Percentiles rank a stretch among this genome's conserved stretches.
These are phyloP conservation scores for Syngnathus scovelli DNA, from an alignment of 2,113 vertebrate genomes.

Conservation along the genomic window DNA sequence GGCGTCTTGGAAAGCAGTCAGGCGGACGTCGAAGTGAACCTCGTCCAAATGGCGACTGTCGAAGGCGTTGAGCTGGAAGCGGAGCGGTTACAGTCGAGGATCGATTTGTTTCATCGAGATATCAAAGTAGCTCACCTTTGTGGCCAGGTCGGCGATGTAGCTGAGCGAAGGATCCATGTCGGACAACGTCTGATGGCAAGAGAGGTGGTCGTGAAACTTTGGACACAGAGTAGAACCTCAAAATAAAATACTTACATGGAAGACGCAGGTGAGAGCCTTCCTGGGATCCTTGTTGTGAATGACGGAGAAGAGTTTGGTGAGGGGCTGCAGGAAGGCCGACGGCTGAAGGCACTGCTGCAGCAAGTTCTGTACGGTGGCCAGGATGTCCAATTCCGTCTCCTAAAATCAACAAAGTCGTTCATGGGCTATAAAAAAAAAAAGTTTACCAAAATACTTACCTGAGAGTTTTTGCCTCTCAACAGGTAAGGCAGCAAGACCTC, in stretches of 20 bases:
- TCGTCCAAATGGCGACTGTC: constrained; percentile 91
- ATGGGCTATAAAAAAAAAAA: not conserved
- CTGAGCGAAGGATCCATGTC: constrained; percentile 77
- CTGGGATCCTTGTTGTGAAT: constrained; percentile 83
- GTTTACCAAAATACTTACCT: constrained; percentile 64
- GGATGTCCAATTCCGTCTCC: constrained; percentile 87
- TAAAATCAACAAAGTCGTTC: constrained; percentile 46
- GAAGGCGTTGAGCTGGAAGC: constrained; percentile 83
- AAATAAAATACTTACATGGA: constrained; percentile 74
- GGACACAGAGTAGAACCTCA: not conserved
- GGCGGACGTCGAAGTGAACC: constrained; percentile 86
- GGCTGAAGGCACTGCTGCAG: constrained; percentile 78
- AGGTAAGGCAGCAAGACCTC: constrained; percentile 86
- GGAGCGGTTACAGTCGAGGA: not conserved
- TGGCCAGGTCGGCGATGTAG: constrained; percentile 81
- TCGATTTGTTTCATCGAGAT: not conserved
- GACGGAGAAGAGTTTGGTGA: constrained; percentile 86
- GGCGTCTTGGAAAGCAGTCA: constrained; percentile 82
- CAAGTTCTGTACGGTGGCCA: constrained; percentile 89
- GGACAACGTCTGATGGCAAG: constrained; percentile 76
- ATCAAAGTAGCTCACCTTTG: constrained; percentile 69
- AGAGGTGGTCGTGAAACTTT: not conserved
- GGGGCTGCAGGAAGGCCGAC: constrained; percentile 78
- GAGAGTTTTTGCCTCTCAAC: constrained; percentile 71
- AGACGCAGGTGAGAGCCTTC: constrained; percentile 80